Base-by-base conservation (phyloP, 2,888 invertebrate genomes). In the Halictus quadricinctus region DNA sequence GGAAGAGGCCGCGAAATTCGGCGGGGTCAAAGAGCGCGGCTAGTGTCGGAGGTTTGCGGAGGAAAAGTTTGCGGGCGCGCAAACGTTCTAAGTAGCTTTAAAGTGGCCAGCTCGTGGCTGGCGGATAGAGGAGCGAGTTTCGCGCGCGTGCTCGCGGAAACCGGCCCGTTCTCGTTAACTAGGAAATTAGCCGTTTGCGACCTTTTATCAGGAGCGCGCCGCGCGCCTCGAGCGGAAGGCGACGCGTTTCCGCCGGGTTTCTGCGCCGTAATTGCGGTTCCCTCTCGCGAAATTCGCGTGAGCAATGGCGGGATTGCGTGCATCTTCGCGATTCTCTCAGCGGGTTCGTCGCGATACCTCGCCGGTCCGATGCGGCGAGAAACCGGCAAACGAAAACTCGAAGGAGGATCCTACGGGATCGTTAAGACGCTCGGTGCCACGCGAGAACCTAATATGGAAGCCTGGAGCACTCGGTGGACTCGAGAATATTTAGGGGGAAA, bases 131-230 rank as follows among this genome's bases (percentile, higher is more conserved):
- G 36, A 36, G 69, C 76, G 69, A 76, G 79, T n/a, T 15, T 66
- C 43, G 60, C 72, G 76, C 36, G 72, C 36, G 69, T 12, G 29
- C 46, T 60, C 54, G 72, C 41, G 18, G 48, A 66, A 66, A 75
- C 82, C 81, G 79, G 80, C 72, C 72, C 76, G 76, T 85, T 76
- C 84, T 76, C 81, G 81, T 84, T 90, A 90, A 88, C 87, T 78
- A 86, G 88, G 84, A 86, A 90, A 90, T 90, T 90, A 90, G 83
- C 86, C 85, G 80, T 79, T 85, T 81, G 83, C 72, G 85, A 86
- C 83, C 80, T 75, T 85, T 78, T 86, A 81, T 83, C 83, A 72
- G 74, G 83, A 75, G 79, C 69, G 41, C 50, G 48, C 72, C 70
- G 46, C 82, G 41, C 82, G 43, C 41, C 50, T 48, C 70, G 29